Percentiles rank a stretch among this genome's conserved stretches.
These are phyloP conservation scores for Nephila pilipes DNA, from an alignment of 1,140 invertebrate genomes.

Conservation along the genomic window DNA sequence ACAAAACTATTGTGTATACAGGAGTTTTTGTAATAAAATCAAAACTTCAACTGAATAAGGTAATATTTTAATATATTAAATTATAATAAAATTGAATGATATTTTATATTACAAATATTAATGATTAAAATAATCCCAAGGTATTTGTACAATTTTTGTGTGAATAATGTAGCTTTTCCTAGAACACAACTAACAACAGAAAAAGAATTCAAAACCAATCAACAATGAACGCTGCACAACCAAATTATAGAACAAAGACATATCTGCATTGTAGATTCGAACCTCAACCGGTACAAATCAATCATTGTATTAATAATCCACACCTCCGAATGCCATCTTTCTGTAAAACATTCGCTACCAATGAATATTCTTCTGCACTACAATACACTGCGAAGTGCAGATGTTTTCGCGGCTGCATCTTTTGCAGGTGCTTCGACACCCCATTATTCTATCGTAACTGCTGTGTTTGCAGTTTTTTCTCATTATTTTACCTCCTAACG, in stretches of 20 bases:
- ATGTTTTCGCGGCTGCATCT: neutral
- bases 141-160: too few relatives aligned
- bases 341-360: too few relatives aligned
- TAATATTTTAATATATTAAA: too few relatives aligned
- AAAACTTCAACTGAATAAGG: too few relatives aligned
- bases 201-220: neutral
- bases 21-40: too few relatives aligned
- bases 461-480: slow-evolving; percentile 1
- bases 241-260: neutral
- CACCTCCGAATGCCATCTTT: neutral
- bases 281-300: slow-evolving; percentile 24
- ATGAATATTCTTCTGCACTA: neutral
- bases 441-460: slow-evolving; percentile 43
- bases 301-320: neutral
- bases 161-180: too few relatives aligned
- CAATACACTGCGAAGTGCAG: neutral
- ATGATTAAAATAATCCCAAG: too few relatives aligned
- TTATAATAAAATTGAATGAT: too few relatives aligned
- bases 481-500: slow-evolving; percentile 1
- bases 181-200: too few relatives aligned
- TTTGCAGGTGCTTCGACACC: slow-evolving; percentile 34
- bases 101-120: too few relatives aligned
- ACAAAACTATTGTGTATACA: too few relatives aligned
- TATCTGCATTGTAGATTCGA: neutral
- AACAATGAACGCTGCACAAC: neutral